These are phyloP conservation scores for Brachionus koreanus DNA, from an alignment of 1,140 invertebrate genomes.

Conservation along the genomic window DNA sequence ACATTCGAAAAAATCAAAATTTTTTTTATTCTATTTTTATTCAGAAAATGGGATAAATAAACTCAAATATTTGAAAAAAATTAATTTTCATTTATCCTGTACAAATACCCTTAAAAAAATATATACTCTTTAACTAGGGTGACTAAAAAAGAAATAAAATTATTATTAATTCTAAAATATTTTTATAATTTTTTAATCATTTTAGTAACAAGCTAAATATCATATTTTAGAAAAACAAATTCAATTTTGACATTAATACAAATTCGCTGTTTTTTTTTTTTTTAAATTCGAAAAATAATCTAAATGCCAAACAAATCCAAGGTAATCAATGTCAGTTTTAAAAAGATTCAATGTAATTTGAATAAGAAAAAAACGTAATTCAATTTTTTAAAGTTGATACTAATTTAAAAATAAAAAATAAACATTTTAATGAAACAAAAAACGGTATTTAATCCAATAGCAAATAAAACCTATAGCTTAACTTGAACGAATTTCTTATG, in stretches of 20 bases:
- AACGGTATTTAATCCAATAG: slow-evolving; percentile 20
- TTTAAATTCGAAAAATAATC: not conserved
- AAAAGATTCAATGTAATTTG: not conserved
- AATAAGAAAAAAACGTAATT: not conserved
- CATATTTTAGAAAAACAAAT: not conserved
- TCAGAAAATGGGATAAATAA: no score
- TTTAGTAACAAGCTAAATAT: not conserved
- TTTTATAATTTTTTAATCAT: not conserved
- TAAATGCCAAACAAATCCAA: not conserved
- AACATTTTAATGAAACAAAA: slow-evolving; percentile 37
- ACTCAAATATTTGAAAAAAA: no score
- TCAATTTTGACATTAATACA: not conserved
- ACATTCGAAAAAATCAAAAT: no score
- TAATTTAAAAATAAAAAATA: slow-evolving; percentile 8
- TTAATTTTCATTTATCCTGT: no score
- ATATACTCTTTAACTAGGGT: no score
- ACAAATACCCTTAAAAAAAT: no score
- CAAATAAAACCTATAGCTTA: slow-evolving; percentile 10
- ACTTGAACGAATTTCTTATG: not conserved
- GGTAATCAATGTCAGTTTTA: not conserved
- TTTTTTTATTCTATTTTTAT: no score
- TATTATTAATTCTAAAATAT: not conserved
- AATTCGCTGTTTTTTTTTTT: not conserved
- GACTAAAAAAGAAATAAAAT: no score
- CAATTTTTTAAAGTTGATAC: not conserved